Base-by-base conservation (phyloP, 2,797 vertebrate genomes). In the Zalophus californianus region DNA sequence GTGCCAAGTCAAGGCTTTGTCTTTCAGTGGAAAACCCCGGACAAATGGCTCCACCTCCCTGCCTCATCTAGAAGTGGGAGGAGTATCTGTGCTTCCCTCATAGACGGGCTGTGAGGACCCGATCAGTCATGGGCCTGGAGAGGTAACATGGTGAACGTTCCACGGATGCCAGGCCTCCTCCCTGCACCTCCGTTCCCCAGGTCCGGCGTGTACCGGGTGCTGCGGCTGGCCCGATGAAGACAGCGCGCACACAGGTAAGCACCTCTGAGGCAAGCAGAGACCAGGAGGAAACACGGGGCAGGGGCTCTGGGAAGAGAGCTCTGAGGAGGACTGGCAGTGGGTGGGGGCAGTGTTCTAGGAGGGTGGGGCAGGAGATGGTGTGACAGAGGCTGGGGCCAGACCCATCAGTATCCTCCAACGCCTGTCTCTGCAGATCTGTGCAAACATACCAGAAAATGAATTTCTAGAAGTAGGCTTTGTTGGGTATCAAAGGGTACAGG, bases 281-380 rank as follows among this genome's bases (percentile, higher is more conserved):
- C 13, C 0, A 32, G 38, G 54, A 9, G 4, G 1, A 25, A 4
- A 18, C 2, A 7, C 0, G 21, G 35, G 13, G 66, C 9, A 0
- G 11, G 13, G 38, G 6, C 38, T 41, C 35, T 7, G 13, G 35
- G 35, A 41, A 13, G 35, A 64, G 10, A 7, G 38, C 2, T 6
- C 48, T 32, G 35, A 66, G 38, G 41, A 21, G 1, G 50, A 41
- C 3, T 21, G 13, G 66, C 66, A 27, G 54, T 3, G n/a, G 68
- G 29, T 2, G 25, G 68, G 84, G 78, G 48, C 23, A 20, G 18
- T 9, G 87, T 10, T 10, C 27, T 9, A 15, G n/a, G 50, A 62
- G 25, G 62, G 62, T 14, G 32, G 58, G 48, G 48, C 10, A n/a
- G 56, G 23, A 3, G 12, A 3, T 1, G 5, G 32, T 5, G 25